Evolutionary conservation across 2,797 vertebrate species (phyloP).

Genomic region (Vultur gryphus): DNA sequence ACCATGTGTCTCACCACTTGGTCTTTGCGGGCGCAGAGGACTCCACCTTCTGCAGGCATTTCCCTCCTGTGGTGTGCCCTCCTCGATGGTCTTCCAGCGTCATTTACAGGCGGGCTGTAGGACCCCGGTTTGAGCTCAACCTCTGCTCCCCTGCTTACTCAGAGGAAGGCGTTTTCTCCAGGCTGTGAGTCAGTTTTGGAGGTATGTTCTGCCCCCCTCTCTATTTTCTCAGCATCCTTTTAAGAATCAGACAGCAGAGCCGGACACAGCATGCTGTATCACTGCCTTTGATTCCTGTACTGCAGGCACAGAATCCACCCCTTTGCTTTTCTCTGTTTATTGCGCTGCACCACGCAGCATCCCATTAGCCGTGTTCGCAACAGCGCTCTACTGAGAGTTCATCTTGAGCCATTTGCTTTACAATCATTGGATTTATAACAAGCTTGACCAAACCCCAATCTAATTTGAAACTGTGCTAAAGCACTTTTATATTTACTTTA

Average conservation of each 20-base stretch:
- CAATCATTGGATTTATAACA: conserved; percentile 57
- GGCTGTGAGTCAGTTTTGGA: not conserved
- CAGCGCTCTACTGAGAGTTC: not conserved
- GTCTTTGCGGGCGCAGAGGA: not conserved
- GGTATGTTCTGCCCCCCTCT: not conserved
- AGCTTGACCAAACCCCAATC: conserved; percentile 64
- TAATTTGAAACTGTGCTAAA: conserved; percentile 62
- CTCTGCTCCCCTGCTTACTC: not conserved
- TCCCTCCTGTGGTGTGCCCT: not conserved
- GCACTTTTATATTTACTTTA: conserved; percentile 62
- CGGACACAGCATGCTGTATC: not conserved
- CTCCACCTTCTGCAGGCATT: not conserved
- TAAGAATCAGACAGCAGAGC: not conserved
- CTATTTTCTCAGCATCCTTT: not conserved
- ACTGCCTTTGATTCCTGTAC: not conserved
- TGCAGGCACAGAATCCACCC: not conserved
- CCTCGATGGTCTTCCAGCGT: rapidly evolving
- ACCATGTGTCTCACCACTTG: not conserved
- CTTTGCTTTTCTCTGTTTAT: not conserved
- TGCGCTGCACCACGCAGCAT: not conserved
- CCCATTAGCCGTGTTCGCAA: not conserved
- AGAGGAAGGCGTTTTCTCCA: not conserved
- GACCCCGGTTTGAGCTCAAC: not conserved
- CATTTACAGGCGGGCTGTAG: not conserved
- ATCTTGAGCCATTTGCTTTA: conserved; percentile 27